Evolutionary conservation across 2,888 invertebrate genomes (phyloP), one percentile per base, ranked within the genome.

Genomic region (Eulithis prunata): DNA sequence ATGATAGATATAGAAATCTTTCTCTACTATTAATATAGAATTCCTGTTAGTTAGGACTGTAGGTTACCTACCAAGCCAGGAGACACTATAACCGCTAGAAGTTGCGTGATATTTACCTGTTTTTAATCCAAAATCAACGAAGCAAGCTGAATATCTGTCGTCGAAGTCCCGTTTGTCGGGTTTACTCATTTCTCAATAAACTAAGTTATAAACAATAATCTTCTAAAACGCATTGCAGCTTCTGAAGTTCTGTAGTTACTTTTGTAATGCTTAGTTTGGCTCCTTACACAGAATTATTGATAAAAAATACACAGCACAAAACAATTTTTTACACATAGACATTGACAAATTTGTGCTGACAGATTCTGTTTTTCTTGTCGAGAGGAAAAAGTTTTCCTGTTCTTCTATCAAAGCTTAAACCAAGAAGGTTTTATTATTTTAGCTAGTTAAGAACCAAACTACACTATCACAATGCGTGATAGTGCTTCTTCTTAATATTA

Each of bases 41-140:
- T 32, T 32, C 32, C 4, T 6, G 4, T 32, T 32, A 32, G 5
- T 6, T 32, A 5, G 5, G 32, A 32, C 3, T 6, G 32, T 32
- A 32, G 6, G 32, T 32, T 5, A 32, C 32, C 5, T 32, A 32
- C 32, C 4, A 32, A 32, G 6, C 6, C 4, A 32, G 6, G 32
- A 32, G 2, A 1, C 21, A 21, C 21, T 21, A 21, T 21, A 21
- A 21, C 1, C 1, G 21, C 21, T 21, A 21, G 1, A 2, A 21
- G 21, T 13, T 47, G 1, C 14, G 8, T 13, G n/a, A 32, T 13
- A 38, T 52, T 69, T 75, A 92, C 93, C 84, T 64, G 85, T 89
- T 86, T 93, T 93, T 4, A 91, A 60, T 38, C 86, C 88, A 73
- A 92, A 89, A 81, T 93, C 93, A 47, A 86, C 71, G 72, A 91